Percentiles rank a stretch among this genome's conserved stretches.
Conservation (phyloP, 92 coral and sea anemone genomes). For the Epizoanthus rinbou region DNA sequence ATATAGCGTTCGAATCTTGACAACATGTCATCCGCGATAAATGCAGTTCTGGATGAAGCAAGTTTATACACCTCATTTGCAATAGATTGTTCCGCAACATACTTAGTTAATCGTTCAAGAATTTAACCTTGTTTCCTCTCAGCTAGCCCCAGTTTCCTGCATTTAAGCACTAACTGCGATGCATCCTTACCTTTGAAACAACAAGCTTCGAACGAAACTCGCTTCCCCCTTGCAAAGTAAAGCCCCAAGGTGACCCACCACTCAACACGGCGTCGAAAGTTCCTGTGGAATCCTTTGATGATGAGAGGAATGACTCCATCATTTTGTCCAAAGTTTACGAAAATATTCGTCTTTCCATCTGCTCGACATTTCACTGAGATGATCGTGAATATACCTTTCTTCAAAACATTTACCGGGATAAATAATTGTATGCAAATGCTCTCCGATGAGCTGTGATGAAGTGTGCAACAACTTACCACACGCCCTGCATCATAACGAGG, state of each 20-base stretch:
- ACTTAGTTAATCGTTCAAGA: background rate
- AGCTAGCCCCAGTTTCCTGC: background rate
- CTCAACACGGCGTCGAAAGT: slow-evolving; percentile 76
- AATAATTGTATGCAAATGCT: slow-evolving; percentile 75
- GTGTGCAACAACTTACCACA: slow-evolving; percentile 52
- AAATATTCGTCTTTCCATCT: slow-evolving; percentile 8
- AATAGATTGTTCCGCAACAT: background rate
- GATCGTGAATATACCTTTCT: slow-evolving; percentile 41
- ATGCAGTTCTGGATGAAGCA: slow-evolving; percentile 14
- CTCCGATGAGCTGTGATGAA: slow-evolving; percentile 42
- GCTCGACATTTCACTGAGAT: slow-evolving; percentile 53
- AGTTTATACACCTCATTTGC: slow-evolving; percentile 21
- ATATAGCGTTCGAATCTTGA: slow-evolving; percentile 39
- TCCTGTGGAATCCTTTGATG: slow-evolving; percentile 47
- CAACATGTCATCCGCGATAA: slow-evolving; percentile 30
- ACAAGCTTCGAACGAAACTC: slow-evolving; percentile 82
- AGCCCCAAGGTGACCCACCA: slow-evolving; percentile 99
- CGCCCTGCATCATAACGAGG: slow-evolving; percentile 88
- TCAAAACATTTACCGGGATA: slow-evolving; percentile 68
- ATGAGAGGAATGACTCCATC: slow-evolving; percentile 56
- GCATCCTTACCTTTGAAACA: slow-evolving; percentile 81
- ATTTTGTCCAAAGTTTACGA: slow-evolving; percentile 25
- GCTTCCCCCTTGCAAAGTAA: slow-evolving; percentile 92
- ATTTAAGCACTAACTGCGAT: background rate
- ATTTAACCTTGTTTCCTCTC: background rate